phyloP scores from a whole-genome alignment of 1,140 invertebrate genomes.

The Ditylenchus dipsaci region DNA sequence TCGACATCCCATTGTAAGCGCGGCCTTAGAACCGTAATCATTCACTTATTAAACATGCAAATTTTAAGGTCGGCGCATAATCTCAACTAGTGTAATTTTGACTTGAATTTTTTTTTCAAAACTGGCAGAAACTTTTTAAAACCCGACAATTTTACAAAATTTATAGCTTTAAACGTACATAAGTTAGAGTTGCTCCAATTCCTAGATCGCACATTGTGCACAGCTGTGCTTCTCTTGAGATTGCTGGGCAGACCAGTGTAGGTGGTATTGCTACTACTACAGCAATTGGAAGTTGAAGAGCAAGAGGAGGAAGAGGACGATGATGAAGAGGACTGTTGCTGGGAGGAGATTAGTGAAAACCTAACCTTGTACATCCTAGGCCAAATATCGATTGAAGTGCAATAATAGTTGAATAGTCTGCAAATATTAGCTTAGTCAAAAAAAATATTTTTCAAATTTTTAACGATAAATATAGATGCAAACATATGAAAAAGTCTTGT shows the following conservation, averaged over 20 bases:
- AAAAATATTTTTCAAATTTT: neutral
- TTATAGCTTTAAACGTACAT: neutral
- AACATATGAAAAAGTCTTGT: too few relatives aligned
- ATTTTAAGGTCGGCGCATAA: too few relatives aligned
- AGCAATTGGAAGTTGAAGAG: neutral
- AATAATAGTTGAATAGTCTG: neutral
- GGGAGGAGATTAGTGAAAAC: neutral
- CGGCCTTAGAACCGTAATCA: too few relatives aligned
- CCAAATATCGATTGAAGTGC: neutral
- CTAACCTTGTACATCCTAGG: neutral
- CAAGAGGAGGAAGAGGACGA: neutral
- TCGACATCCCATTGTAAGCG: too few relatives aligned
- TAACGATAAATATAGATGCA: neutral
- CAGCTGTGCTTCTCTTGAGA: neutral
- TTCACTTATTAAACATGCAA: too few relatives aligned
- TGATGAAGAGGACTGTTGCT: slow-evolving; percentile 1
- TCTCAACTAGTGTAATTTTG: too few relatives aligned
- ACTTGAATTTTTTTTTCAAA: too few relatives aligned
- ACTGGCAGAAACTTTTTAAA: too few relatives aligned
- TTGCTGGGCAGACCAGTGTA: neutral
- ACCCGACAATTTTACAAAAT: too few relatives aligned
- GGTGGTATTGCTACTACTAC: neutral
- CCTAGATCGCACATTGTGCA: neutral
- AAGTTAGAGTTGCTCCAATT: neutral
- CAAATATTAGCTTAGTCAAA: neutral